Conservation (phyloP, 2,797 vertebrate species). For the Alauda arvensis region DNA sequence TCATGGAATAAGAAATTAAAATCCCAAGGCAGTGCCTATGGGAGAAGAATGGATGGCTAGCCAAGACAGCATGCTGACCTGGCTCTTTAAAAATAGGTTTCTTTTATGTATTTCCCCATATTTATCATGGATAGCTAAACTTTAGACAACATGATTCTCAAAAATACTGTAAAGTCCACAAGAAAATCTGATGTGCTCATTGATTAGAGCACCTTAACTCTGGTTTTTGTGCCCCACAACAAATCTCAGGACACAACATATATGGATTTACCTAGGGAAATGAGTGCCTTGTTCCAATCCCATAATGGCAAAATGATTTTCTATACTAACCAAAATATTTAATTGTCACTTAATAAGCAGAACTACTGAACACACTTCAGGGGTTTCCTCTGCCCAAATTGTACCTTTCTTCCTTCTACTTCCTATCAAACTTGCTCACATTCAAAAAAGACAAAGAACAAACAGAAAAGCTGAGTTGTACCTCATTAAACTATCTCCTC, state of each 20-base stretch:
- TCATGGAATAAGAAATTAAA: slow-evolving; percentile 29
- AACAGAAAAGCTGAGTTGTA: neutral
- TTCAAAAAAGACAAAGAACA: neutral
- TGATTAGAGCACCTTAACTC: slow-evolving; percentile 37
- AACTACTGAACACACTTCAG: neutral
- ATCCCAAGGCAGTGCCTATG: neutral
- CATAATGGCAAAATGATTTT: slow-evolving; percentile 6
- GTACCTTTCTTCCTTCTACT: slow-evolving; percentile 29
- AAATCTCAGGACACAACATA: slow-evolving; percentile 18
- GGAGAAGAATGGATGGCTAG: neutral
- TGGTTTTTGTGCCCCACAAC: slow-evolving; percentile 9
- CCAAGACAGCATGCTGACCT: neutral
- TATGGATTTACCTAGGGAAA: slow-evolving; percentile 35
- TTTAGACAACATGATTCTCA: slow-evolving; percentile 32
- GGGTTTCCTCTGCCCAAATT: slow-evolving; percentile 26
- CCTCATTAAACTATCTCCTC: neutral
- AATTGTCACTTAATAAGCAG: neutral
- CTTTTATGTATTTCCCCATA: neutral
- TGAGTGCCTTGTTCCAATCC: slow-evolving; percentile 27
- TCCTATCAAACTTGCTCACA: neutral
- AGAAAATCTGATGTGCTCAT: slow-evolving; percentile 22
- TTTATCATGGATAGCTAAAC: slow-evolving; percentile 43
- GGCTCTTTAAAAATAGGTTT: slow-evolving; percentile 25
- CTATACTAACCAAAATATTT: slow-evolving; percentile 20
- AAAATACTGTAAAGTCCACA: slow-evolving; percentile 45